Conservation (phyloP, 35 echinoderm and acorn worm species). For the Diadema setosum region DNA sequence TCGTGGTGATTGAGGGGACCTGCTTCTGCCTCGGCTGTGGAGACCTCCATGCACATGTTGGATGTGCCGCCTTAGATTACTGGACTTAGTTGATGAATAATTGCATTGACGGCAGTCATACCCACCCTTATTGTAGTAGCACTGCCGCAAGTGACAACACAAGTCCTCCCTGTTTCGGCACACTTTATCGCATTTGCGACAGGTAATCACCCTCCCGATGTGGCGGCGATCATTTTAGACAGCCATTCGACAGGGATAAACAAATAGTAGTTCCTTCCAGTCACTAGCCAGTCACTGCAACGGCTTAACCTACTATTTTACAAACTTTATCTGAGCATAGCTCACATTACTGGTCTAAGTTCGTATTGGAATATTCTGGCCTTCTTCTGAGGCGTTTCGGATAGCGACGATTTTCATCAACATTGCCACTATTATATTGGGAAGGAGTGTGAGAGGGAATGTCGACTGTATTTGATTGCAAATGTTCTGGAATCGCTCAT, state of each 20-base stretch:
- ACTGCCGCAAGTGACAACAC: neutral
- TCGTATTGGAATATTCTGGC: neutral
- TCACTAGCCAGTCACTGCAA: neutral
- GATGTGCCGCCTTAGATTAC: neutral
- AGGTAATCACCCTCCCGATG: neutral
- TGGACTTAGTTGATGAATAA: neutral
- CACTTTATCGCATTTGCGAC: neutral
- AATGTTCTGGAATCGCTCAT: neutral
- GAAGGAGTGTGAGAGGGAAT: too few species aligned
- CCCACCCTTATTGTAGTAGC: neutral
- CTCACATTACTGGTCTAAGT: neutral
- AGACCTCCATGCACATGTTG: too few species aligned
- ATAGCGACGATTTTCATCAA: neutral
- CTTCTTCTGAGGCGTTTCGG: neutral
- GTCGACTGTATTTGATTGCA: neutral
- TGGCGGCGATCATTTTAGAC: neutral
- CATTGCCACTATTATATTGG: too few species aligned
- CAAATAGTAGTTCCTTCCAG: too few species aligned
- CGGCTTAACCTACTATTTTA: neutral
- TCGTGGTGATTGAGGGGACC: too few species aligned
- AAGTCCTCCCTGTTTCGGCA: neutral
- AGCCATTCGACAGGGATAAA: neutral
- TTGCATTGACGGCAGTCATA: neutral
- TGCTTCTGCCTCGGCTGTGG: too few species aligned
- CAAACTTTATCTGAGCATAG: neutral